A percentile compares a stretch with the other conserved stretches of the same genome.
Evolutionary conservation across 2,888 invertebrate species (phyloP).

Genomic region (Cactoblastis cactorum): DNA sequence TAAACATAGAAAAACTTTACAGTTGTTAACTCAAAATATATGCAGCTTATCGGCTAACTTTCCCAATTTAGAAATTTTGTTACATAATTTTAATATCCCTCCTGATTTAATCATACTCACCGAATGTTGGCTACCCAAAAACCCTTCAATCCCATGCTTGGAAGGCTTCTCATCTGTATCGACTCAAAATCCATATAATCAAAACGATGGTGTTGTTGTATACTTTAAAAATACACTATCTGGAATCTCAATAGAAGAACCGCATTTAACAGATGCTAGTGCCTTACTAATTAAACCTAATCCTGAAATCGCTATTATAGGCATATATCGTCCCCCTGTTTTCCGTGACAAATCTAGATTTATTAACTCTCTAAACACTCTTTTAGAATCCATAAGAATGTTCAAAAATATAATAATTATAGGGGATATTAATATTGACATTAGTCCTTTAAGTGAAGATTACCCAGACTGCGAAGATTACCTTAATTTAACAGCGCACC

Average conservation of each 20-base stretch:
- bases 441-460: not conserved
- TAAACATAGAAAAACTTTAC: not conserved
- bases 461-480: not conserved
- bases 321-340: not conserved
- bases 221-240: not conserved
- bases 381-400: not conserved
- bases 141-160: too few relatives aligned
- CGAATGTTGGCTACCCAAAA: too few relatives aligned
- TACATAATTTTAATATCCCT: not conserved
- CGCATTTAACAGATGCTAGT: not conserved
- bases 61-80: not conserved
- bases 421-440: not conserved
- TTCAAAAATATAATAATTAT: not conserved
- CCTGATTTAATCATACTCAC: not conserved
- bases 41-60: not conserved
- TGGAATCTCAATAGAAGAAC: not conserved
- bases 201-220: not conserved
- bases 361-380: not conserved
- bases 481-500: not conserved
- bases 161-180: too few relatives aligned
- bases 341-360: not conserved
- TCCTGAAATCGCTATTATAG: not conserved
- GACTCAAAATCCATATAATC: not conserved
- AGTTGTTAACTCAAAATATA: not conserved
- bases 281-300: not conserved